phyloP scores from a whole-genome alignment of 2,113 vertebrate species.

The Odontophorus gujanensis region DNA sequence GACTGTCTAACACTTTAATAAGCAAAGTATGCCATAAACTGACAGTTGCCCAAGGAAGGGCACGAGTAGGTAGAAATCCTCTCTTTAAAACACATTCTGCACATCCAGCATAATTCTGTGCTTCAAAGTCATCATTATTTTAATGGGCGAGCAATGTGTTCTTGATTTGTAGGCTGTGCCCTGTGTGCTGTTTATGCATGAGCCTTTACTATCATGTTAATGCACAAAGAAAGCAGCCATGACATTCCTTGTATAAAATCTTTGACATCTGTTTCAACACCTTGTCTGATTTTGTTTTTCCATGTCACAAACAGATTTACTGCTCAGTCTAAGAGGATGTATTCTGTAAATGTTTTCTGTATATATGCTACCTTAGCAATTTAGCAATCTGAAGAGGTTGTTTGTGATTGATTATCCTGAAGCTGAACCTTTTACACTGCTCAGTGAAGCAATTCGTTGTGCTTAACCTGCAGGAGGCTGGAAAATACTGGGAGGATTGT shows the following conservation, averaged over 20 bases:
- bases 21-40: constrained; percentile 35
- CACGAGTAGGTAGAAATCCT: constrained; percentile 18
- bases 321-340: not conserved
- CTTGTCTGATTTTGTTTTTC: not conserved
- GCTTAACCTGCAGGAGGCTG: not conserved
- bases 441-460: not conserved
- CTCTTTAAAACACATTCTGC: constrained; percentile 38
- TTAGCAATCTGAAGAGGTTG: not conserved
- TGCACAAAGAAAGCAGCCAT: constrained; percentile 68
- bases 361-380: not conserved
- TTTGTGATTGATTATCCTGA: not conserved
- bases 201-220: constrained; percentile 66
- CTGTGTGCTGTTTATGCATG: constrained; percentile 67
- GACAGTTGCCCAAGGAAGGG: constrained; percentile 32
- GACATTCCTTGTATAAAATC: constrained; percentile 74
- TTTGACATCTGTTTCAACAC: constrained; percentile 50
- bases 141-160: constrained; percentile 47
- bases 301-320: not conserved
- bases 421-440: not conserved
- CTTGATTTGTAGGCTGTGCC: constrained; percentile 57
- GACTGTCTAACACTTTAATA: constrained; percentile 31
- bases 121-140: constrained; percentile 71
- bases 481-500: not conserved
- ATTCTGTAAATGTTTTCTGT: not conserved
- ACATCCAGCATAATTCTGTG: constrained; percentile 42